These are phyloP conservation scores for Lepidostoma basale DNA, from an alignment of 1,140 invertebrate species.

Conservation along the genomic window DNA sequence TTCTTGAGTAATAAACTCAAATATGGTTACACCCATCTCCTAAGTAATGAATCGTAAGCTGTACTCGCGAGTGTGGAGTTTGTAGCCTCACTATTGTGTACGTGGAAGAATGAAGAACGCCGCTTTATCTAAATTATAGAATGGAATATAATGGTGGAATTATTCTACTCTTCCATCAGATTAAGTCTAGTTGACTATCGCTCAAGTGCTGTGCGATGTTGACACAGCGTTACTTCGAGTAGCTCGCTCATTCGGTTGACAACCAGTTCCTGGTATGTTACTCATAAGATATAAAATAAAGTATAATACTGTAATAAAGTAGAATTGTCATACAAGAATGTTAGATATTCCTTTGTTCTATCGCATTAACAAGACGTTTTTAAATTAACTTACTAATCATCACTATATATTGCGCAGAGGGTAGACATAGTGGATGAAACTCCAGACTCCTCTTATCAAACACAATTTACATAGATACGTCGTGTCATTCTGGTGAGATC, in stretches of 20 bases:
- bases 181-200: slow-evolving; percentile 1
- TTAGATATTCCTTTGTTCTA: neutral
- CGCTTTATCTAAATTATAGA: slow-evolving; percentile 16
- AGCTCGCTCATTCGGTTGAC: neutral
- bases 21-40: neutral
- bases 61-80: neutral
- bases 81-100: too few relatives aligned
- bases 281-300: neutral
- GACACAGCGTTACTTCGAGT: neutral
- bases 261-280: neutral
- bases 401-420: too few relatives aligned
- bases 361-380: too few relatives aligned
- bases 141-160: slow-evolving; percentile 20
- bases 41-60: neutral
- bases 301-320: too few relatives aligned
- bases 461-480: too few relatives aligned
- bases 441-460: too few relatives aligned
- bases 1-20: too few relatives aligned
- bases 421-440: too few relatives aligned
- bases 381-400: too few relatives aligned
- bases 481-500: too few relatives aligned
- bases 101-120: neutral
- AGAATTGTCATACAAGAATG: too few relatives aligned
- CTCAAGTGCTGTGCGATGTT: slow-evolving; percentile 19
- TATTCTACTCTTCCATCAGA: slow-evolving; percentile 21